Base-by-base conservation (phyloP, 2,888 invertebrate species). In the Leptinotarsa haldemani region DNA sequence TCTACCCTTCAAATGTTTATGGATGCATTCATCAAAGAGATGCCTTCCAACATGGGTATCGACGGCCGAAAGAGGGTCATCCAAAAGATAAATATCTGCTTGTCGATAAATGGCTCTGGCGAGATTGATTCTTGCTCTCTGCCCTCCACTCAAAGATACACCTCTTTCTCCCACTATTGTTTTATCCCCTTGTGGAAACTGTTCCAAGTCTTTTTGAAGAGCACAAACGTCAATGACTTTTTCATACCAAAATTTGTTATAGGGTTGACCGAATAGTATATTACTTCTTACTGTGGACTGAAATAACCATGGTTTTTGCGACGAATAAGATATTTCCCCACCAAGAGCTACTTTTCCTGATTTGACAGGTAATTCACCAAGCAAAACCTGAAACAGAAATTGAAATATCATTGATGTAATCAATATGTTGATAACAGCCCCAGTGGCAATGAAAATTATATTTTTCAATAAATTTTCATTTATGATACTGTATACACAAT, bases 1-100 rank as follows among this genome's bases (percentile, higher is more conserved):
- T 84, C 92, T 92, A 4, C 89, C 86, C 66, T 86, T 86, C 75
- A 94, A 86, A 73, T 88, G 88, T 13, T 88, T 87, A 7, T 88
- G 86, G 65, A 94, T 92, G 65, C 94, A 95, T 86, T 94, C 90
- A 66, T 94, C 91, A 82, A 94, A 95, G 9, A 95, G 87, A 85
- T 93, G 93, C 74, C 91, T 90, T 0, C 94, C 93, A 16, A 95
- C 95, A 76, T 92, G 92, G 0, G 93, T 90, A 85, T 95, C 95
- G 0, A 95, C 95, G 0, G 95, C 94, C 70, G 93, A 93, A 3
- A 95, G 85, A 0, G 95, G 95, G 87, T 95, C 95, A 83, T 95
- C 95, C 52, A 95, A 85, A 4, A 95, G 87, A 82, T 94, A 95
- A 73, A 95, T 90, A 81, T 93, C 91, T 47, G 94, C 93, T 82